Evolutionary conservation across 2,888 invertebrate genomes (phyloP).

Genomic region (Periphyllus acericola): DNA sequence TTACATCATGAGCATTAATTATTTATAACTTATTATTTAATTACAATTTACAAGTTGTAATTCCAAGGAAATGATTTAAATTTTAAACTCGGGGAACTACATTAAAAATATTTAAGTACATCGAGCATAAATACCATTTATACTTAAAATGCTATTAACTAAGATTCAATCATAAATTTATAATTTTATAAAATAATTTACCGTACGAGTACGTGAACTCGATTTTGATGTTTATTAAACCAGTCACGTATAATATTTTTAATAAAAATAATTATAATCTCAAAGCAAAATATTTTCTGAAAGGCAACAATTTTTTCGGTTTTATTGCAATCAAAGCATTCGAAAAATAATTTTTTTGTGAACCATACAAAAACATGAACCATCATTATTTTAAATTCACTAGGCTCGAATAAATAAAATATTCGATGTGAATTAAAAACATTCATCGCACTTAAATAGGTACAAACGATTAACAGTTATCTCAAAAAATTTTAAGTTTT

Average conservation of each 20-base stretch:
- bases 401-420: too few species aligned
- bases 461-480: too few species aligned
- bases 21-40: background rate
- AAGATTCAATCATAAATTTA: background rate
- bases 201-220: background rate
- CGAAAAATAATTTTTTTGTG: background rate
- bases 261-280: background rate
- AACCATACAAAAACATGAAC: background rate
- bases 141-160: background rate
- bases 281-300: background rate
- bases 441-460: too few species aligned
- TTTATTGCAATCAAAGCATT: background rate
- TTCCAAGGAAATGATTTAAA: background rate
- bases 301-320: background rate
- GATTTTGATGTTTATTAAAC: background rate
- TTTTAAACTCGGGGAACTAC: background rate
- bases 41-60: background rate
- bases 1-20: background rate
- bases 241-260: background rate
- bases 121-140: background rate
- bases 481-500: too few species aligned
- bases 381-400: background rate
- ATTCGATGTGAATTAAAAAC: too few species aligned
- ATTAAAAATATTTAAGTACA: background rate
- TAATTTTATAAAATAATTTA: background rate